Evolutionary conservation across 2,888 invertebrate species (phyloP).

Genomic region (Cyaniris semiargus): DNA sequence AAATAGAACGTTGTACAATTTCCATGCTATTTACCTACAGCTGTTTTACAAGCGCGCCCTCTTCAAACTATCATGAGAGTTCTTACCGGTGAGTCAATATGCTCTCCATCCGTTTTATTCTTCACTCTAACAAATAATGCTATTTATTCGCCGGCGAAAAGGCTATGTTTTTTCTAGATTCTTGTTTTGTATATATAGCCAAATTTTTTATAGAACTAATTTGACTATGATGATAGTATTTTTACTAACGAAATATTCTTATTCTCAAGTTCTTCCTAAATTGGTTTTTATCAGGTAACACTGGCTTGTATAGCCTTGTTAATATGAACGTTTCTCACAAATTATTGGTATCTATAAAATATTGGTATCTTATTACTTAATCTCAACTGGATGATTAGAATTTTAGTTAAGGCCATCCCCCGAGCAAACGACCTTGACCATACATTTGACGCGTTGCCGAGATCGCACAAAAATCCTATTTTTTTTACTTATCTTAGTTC

Average conservation of each 20-base stretch:
- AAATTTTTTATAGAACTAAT: not conserved
- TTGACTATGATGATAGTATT: not conserved
- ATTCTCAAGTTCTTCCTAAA: not conserved
- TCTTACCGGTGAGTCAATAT: conserved; percentile 20
- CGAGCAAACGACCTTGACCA: too few relatives aligned
- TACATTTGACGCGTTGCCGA: too few relatives aligned
- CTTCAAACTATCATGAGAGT: conserved; percentile 22
- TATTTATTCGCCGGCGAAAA: not conserved
- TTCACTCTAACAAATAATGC: not conserved
- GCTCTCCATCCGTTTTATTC: conserved; percentile 18
- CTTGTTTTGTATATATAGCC: not conserved
- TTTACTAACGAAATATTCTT: too few relatives aligned
- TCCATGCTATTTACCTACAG: conserved; percentile 14
- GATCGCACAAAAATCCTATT: too few relatives aligned
- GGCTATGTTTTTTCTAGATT: not conserved
- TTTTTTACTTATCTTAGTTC: too few relatives aligned
- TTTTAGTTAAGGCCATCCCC: too few relatives aligned
- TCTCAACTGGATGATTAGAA: too few relatives aligned
- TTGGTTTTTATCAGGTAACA: not conserved
- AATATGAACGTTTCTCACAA: too few relatives aligned
- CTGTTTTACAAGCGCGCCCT: conserved; percentile 12
- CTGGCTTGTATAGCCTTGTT: too few relatives aligned
- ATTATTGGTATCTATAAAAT: too few relatives aligned
- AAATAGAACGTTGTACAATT: conserved; percentile 3
- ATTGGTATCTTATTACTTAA: too few relatives aligned